Base-by-base conservation (phyloP, 1,140 invertebrate genomes). In the Mizuhopecten yessoensis region DNA sequence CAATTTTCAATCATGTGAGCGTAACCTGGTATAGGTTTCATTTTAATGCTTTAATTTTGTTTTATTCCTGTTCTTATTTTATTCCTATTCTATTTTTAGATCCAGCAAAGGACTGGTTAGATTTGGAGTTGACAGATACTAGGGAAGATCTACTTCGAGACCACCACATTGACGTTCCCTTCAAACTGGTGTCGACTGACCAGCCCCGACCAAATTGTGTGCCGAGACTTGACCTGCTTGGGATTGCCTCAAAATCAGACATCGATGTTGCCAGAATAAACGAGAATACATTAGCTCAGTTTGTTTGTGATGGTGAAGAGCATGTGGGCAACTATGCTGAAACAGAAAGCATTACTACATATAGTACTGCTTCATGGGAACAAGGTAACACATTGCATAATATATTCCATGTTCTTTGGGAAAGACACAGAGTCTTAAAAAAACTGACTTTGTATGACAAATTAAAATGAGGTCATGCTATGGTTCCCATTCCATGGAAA, bases 161-260 rank as follows among this genome's bases (percentile, higher is more conserved):
- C 17, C 57, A 75, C n/a, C 57, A 29, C 29, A 29, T 75, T n/a
- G 57, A 75, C 11, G 23, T 75, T 75, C 57, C 57, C 57, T 75
- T 75, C 57, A 75, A 75, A 75, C 57, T 75, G n/a, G 57, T 75
- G 29, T 75, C 57, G n/a, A 75, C 23, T 29, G 57, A 75, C n/a
- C 57, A 75, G 57, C 57, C 57, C n/a, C 23, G 57, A 29, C 57
- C 57, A 1, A 17, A 9, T 29, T 23, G 29, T 75, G 57, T 75
- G 17, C 57, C 57, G 3, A 75, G n/a, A 75, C 57, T 75, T 75
- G 57, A 75, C n/a, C 23, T 75, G 23, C 57, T 75, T 7, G 57
- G 57, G 23, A 75, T 75, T 29, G 57, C 11, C 57, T 75, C 57
- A n/a, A 75, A 75, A 29, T 75, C 57, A n/a, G 57, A 75, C 57